Conservation (phyloP, 2,888 invertebrate genomes). For the Mesodorylaimus sp. region DNA sequence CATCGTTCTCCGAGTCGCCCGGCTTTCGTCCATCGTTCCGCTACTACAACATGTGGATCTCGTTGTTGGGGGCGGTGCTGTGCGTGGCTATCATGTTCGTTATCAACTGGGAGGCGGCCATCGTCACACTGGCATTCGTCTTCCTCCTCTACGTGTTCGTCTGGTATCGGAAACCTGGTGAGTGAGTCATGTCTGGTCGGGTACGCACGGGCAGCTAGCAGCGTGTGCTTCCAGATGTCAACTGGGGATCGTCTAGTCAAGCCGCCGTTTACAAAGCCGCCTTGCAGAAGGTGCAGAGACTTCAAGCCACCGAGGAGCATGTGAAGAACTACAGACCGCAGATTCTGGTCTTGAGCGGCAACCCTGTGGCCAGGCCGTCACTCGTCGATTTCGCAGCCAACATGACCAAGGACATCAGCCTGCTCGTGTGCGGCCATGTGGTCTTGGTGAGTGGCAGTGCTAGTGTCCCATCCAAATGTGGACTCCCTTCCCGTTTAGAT, state of each 20-base stretch:
- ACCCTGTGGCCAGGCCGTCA: conserved; percentile 63
- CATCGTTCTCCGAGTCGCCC: conserved; percentile 31
- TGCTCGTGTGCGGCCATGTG: conserved; percentile 74
- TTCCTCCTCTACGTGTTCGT: conserved; percentile 67
- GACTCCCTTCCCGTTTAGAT: too few relatives aligned
- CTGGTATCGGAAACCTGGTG: conserved; percentile 75
- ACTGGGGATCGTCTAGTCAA: conserved; percentile 93
- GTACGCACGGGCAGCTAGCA: too few relatives aligned
- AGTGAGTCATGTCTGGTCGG: too few relatives aligned
- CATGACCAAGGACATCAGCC: conserved; percentile 70
- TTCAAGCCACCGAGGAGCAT: conserved; percentile 76
- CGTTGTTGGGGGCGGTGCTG: conserved; percentile 33
- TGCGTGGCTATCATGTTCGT: conserved; percentile 74
- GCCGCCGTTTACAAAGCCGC: conserved; percentile 87
- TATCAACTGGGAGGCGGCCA: conserved; percentile 74
- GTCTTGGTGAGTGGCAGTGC: conserved; percentile 44
- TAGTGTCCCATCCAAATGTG: not conserved
- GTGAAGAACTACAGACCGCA: conserved; percentile 95
- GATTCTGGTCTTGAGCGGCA: conserved; percentile 61
- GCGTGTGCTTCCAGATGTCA: conserved; percentile 50
- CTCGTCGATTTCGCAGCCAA: conserved; percentile 72
- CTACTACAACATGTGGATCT: conserved; percentile 32
- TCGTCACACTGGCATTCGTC: conserved; percentile 40
- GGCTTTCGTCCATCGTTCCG: conserved; percentile 33
- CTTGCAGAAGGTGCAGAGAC: conserved; percentile 60